Evolutionary conservation across 2,888 invertebrate genomes (phyloP), one percentile per base, ranked within the genome.

Genomic region (Hofmannophila pseudospretella): DNA sequence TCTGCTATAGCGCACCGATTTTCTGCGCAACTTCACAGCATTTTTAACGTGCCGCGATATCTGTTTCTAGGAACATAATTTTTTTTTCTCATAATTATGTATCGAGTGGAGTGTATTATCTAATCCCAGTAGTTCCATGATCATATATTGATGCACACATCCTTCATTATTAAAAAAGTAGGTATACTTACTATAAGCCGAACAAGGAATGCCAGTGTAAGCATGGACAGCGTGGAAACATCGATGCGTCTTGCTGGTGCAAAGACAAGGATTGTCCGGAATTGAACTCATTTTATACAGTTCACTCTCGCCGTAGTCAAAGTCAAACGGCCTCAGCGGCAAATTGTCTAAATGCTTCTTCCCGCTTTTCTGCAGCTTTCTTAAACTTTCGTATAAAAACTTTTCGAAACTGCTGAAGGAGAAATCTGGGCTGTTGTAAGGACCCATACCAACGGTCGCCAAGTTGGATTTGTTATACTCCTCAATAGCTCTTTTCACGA

Each of bases 171-270:
- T n/a, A 16, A 16, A 5, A 16, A 16, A 16, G 3, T 16, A 4
- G 16, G 16, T 16, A 16, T 23, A 91, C 94, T 93, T 88, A 95
- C 95, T 90, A 72, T 95, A 95, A 26, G 95, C 94, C 25, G 94
- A 94, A 71, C 95, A 95, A 2, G 96, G 96, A 37, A 96, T 89
- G 7, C 94, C 94, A 2, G 96, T 96, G 66, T 96, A 96, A 14
- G 96, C 96, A 70, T 96, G 96, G 7, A 96, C 92, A 1, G 96
- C 96, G 67, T 97, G 96, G 67, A 93, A 92, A 78, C 97, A 97
- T 49, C 96, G 89, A 68, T 96, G 95, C 2, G 96, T 96, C 61
- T 93, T 93, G 51, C 93, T 94, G 8, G 95, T 95, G 68, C 96
- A 97, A 40, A 93, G 88, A 47, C 94, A 89, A 1, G 95, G 94